Conservation (phyloP, 2,888 invertebrate genomes). For the Tachina grossa region DNA sequence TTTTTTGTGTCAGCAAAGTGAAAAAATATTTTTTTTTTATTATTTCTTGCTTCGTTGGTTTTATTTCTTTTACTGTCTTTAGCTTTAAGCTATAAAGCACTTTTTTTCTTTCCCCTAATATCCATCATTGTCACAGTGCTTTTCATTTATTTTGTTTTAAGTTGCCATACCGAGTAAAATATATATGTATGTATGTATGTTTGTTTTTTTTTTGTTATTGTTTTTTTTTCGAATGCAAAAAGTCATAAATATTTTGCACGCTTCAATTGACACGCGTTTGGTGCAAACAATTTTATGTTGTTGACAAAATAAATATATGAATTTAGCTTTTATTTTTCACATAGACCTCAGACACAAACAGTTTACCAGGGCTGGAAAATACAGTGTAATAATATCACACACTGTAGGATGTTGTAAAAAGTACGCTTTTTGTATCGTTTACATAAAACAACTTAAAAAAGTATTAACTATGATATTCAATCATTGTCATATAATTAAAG, state of each 20-base stretch:
- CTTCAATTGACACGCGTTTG: slow-evolving; percentile 72
- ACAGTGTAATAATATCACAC: too few relatives aligned
- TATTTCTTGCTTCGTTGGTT: slow-evolving; percentile 7
- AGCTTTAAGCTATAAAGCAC: slow-evolving; percentile 46
- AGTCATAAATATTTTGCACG: slow-evolving; percentile 72
- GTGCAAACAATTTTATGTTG: slow-evolving; percentile 63
- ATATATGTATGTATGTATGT: not conserved
- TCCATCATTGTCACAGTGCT: slow-evolving; percentile 26
- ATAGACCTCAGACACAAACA: not conserved
- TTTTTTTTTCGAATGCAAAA: slow-evolving; percentile 26
- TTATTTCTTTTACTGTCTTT: not conserved
- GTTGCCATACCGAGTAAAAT: not conserved
- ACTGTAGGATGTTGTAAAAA: too few relatives aligned
- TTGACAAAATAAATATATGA: slow-evolving; percentile 53
- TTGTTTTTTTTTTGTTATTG: slow-evolving; percentile 15
- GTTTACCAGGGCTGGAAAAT: slow-evolving; percentile 16
- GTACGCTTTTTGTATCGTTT: too few relatives aligned
- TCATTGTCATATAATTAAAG: too few relatives aligned
- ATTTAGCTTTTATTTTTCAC: not conserved
- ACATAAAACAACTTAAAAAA: too few relatives aligned
- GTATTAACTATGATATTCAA: too few relatives aligned
- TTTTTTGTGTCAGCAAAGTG: slow-evolving; percentile 4
- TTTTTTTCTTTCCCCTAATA: slow-evolving; percentile 28
- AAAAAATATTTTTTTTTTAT: slow-evolving; percentile 3
- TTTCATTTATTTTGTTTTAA: slow-evolving; percentile 27